Conservation (phyloP, 2,797 vertebrate genomes). For the Coregonus suidteri region DNA sequence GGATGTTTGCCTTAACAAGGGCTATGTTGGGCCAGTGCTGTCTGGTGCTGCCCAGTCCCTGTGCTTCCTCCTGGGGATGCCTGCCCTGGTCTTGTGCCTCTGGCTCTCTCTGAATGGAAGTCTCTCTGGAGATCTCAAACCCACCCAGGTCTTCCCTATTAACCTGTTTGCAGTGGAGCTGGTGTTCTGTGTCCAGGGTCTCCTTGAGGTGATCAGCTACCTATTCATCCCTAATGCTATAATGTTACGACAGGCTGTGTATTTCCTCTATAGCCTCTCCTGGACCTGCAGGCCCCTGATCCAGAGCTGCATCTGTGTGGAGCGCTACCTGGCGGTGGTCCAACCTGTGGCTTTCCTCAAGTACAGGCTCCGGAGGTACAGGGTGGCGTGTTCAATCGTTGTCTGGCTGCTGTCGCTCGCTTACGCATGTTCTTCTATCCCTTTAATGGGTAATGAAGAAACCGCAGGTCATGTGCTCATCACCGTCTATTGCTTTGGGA, state of each 20-base stretch:
- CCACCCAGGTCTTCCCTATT: too few species aligned
- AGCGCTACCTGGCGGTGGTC: not conserved
- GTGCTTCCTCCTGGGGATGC: too few species aligned
- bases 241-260: not conserved
- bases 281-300: not conserved
- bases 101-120: too few species aligned
- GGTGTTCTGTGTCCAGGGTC: not conserved
- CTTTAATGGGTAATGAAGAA: not conserved
- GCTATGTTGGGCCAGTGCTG: too few species aligned
- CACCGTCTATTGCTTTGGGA: not conserved
- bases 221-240: not conserved
- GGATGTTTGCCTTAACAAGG: too few species aligned
- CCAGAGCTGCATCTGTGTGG: not conserved
- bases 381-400: not conserved
- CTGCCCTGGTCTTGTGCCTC: too few species aligned
- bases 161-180: too few species aligned
- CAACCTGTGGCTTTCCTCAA: not conserved
- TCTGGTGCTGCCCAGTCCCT: too few species aligned
- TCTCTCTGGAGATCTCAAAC: too few species aligned
- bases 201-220: not conserved
- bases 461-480: not conserved
- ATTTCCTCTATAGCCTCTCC: not conserved
- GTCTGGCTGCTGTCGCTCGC: not conserved
- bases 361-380: not conserved
- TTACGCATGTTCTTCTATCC: not conserved